These are phyloP conservation scores for Trachelus iudaicus DNA, from an alignment of 2,888 invertebrate species.

Conservation along the genomic window DNA sequence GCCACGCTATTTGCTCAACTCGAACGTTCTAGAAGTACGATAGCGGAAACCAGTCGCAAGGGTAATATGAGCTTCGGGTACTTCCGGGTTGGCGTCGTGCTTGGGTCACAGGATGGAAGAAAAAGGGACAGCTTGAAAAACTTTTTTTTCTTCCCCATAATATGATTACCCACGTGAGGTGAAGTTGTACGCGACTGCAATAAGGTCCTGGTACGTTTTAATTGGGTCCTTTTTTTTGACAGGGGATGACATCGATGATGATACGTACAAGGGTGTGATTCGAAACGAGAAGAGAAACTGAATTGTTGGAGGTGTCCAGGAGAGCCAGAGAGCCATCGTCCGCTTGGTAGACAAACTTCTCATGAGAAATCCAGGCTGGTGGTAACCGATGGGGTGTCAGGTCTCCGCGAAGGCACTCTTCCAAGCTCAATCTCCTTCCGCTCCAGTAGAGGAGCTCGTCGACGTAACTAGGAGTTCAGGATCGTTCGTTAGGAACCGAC, in stretches of 20 bases:
- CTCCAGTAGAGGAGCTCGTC: slow-evolving; percentile 92
- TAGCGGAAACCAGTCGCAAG: too few species aligned
- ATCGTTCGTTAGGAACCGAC: neutral
- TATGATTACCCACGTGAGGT: too few species aligned
- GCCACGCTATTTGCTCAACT: too few species aligned
- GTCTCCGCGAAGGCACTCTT: slow-evolving; percentile 86
- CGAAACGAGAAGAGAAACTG: slow-evolving; percentile 82
- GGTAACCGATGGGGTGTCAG: slow-evolving; percentile 78
- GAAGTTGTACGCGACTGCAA: too few species aligned
- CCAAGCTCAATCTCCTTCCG: slow-evolving; percentile 85
- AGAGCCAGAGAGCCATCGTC: slow-evolving; percentile 87
- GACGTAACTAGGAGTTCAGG: slow-evolving; percentile 73
- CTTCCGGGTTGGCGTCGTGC: too few species aligned
- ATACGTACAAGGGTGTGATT: slow-evolving; percentile 85
- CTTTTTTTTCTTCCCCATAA: too few species aligned
- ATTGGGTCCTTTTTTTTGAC: too few species aligned
- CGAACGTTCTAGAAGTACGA: too few species aligned
- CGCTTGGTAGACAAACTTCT: slow-evolving; percentile 87
- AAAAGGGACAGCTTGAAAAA: too few species aligned
- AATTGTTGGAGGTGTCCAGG: slow-evolving; percentile 82
- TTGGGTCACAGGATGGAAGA: too few species aligned
- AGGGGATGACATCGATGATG: neutral
- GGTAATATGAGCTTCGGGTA: too few species aligned
- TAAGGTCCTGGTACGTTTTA: too few species aligned
- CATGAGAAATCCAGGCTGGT: slow-evolving; percentile 84